Base-by-base conservation (phyloP, 1,140 invertebrate species). In the Drosophila kepulauana region DNA sequence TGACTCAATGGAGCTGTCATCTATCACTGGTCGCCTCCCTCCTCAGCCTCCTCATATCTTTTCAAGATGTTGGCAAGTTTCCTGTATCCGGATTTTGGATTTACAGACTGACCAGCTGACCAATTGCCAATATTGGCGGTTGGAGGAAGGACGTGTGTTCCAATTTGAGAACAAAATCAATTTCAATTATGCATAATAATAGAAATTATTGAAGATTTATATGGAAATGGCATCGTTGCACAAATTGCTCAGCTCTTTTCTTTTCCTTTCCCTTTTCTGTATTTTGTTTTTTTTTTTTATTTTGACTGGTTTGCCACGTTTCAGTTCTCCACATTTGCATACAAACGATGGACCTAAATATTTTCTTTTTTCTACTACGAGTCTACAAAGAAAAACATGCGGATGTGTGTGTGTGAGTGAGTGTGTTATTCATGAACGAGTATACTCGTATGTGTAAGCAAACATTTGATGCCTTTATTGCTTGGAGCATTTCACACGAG, bases 121-220 rank as follows among this genome's bases (percentile, higher is more conserved):
- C 66, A 52, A 33, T 51, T 25, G 25, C 8, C 20, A 28, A 33
- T 59, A 43, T 25, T 54, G 16, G 28, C 0, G 35, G 35, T 10
- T 33, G 30, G 30, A 5, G 30, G 30, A 33, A 33, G 30, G 6
- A 33, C 30, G 30, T 41, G 11, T 11, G 8, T 28, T 11, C n/a
- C 49, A 25, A 46, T 61, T 74, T 41, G 13, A 41, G 3, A 51
- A 65, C 38, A 13, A 75, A 75, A 70, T 70, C 58, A 70, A 70
- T 75, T 63, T 70, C 66, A 75, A 75, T 75, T 75, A 75, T 75
- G 72, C 72, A 70, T 61, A 65, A 59, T 58, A 58, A 61, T 71
- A 59, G 46, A 64, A 70, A 64, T 70, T 71, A 75, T 65, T 65
- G 68, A 65, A 38, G 30, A 65, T 72, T 65, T 72, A 52, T 71